These are phyloP conservation scores for Drosophila fuyamai DNA, from an alignment of 1,140 invertebrate species.

Conservation along the genomic window DNA sequence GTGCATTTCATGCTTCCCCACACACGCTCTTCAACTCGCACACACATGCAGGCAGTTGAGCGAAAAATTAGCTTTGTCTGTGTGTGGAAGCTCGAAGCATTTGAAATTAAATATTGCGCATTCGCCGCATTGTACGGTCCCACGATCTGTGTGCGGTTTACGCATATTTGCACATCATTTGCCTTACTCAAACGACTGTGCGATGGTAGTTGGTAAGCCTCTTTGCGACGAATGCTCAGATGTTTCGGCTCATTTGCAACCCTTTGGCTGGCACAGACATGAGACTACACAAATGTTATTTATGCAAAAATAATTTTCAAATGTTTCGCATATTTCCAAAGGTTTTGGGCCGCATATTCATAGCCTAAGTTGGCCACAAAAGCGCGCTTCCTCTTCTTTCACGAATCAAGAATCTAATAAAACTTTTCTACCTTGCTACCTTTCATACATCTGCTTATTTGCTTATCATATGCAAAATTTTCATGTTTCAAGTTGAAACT, in stretches of 20 bases:
- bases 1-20: constrained; percentile 43
- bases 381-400: constrained; percentile 35
- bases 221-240: constrained; percentile 49
- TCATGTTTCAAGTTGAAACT: constrained; percentile 75
- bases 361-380: constrained; percentile 59
- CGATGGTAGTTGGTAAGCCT: constrained; percentile 34
- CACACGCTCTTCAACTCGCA: constrained; percentile 5
- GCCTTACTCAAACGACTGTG: constrained; percentile 35
- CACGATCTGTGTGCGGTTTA: constrained; percentile 29
- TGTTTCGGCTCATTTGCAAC: constrained; percentile 70
- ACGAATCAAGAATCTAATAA: constrained; percentile 79
- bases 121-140: constrained; percentile 44
- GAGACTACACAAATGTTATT: constrained; percentile 57
- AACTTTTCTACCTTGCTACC: constrained; percentile 71
- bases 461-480: constrained; percentile 83
- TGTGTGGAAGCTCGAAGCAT: constrained; percentile 35
- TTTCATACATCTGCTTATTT: constrained; percentile 72
- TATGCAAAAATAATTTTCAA: constrained; percentile 80
- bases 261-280: constrained; percentile 47
- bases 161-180: constrained; percentile 75
- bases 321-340: constrained; percentile 72
- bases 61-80: constrained; percentile 55
- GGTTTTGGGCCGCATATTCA: constrained; percentile 63
- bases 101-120: constrained; percentile 70
- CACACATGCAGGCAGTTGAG: constrained; percentile 25